Evolutionary conservation across 2,888 invertebrate species (phyloP).

Genomic region (Pristionchus japonicus): DNA sequence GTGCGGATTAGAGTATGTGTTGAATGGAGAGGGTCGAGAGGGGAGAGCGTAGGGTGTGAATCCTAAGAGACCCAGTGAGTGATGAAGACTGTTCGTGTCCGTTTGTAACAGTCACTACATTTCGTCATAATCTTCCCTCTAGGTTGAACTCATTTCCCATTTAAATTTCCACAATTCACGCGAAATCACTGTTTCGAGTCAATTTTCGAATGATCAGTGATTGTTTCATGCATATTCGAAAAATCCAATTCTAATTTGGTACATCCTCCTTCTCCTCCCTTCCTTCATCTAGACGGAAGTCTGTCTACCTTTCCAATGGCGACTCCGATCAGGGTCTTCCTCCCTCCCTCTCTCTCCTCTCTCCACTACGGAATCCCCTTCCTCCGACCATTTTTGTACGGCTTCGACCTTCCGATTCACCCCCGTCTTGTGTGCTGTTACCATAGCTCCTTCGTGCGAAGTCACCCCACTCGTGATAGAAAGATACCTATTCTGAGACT

Average conservation of each 20-base stretch:
- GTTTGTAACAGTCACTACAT: neutral
- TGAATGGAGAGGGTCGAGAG: neutral
- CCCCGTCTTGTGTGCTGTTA: neutral
- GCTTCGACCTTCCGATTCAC: neutral
- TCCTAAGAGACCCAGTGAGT: neutral
- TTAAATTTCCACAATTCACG: no score
- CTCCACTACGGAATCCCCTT: neutral
- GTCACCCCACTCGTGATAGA: neutral
- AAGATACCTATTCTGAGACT: neutral
- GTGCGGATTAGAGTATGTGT: neutral
- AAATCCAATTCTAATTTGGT: neutral
- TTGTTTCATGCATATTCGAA: no score
- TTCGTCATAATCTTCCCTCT: neutral
- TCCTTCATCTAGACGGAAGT: neutral
- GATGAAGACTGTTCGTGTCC: slow-evolving; percentile 31
- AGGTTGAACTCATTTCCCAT: no score
- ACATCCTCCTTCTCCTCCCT: neutral
- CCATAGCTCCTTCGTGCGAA: neutral
- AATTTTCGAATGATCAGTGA: no score
- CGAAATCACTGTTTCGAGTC: no score
- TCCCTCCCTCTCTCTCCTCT: slow-evolving; percentile 21
- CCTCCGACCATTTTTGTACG: neutral
- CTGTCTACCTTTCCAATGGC: neutral
- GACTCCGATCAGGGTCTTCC: neutral
- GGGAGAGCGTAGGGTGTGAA: neutral